phyloP scores from a whole-genome alignment of 2,888 invertebrate genomes.

The Hydrotaea cyrtoneurina region DNA sequence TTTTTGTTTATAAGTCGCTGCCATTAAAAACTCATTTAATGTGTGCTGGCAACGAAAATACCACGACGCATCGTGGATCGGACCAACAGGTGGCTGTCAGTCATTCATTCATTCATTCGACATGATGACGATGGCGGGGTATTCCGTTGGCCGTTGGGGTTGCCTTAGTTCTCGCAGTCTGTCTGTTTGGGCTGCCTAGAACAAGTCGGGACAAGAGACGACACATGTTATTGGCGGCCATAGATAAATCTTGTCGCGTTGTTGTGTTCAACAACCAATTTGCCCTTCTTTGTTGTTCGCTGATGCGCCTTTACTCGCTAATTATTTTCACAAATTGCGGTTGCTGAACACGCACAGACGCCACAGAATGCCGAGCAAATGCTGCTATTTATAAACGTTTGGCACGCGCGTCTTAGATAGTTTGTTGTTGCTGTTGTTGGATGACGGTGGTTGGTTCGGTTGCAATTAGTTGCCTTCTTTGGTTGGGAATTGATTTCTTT shows the following conservation, averaged over 20 bases:
- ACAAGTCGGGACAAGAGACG: neutral
- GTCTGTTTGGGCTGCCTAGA: neutral
- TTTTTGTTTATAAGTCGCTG: neutral
- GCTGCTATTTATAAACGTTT: slow-evolving; percentile 56
- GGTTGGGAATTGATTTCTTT: neutral
- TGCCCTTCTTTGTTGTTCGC: slow-evolving; percentile 1
- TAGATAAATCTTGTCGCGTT: slow-evolving; percentile 30
- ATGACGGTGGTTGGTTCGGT: neutral
- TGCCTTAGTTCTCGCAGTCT: neutral
- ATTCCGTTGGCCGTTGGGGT: neutral
- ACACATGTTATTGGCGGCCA: slow-evolving; percentile 31
- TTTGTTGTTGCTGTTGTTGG: neutral
- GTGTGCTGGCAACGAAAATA: slow-evolving; percentile 2
- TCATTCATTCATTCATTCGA: neutral
- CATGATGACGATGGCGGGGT: neutral
- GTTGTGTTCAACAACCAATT: slow-evolving; percentile 27
- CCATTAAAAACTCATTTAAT: slow-evolving; percentile 27
- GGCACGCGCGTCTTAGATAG: slow-evolving; percentile 55
- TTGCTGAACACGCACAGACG: slow-evolving; percentile 59
- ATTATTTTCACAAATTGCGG: slow-evolving; percentile 66
- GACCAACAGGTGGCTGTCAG: slow-evolving; percentile 29
- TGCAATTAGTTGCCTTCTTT: neutral
- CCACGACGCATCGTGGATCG: neutral
- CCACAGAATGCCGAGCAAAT: neutral
- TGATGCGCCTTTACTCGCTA: slow-evolving; percentile 46